A percentile compares a stretch with the other conserved stretches of the same genome.
phyloP scores from a whole-genome alignment of 2,888 invertebrate species.

The Gibbula magus region DNA sequence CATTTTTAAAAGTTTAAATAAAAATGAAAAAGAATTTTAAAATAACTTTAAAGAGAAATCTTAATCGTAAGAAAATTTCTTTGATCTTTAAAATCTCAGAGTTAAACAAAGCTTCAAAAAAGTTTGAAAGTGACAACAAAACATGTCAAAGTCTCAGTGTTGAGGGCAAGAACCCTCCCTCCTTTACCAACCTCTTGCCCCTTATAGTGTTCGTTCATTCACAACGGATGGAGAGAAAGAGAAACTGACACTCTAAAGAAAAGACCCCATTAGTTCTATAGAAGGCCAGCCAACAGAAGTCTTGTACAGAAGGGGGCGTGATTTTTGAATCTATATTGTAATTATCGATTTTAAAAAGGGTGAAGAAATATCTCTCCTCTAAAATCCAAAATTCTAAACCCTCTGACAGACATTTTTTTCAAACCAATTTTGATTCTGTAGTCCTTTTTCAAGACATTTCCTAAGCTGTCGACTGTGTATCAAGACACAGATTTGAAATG shows the following conservation, averaged over 20 bases:
- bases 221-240: background rate
- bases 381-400: background rate
- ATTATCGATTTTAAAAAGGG: background rate
- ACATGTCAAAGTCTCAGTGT: conserved; percentile 3
- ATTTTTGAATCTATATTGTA: conserved; percentile 15
- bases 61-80: background rate
- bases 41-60: background rate
- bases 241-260: background rate
- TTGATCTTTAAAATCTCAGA: background rate
- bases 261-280: background rate
- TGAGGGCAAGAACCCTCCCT: background rate
- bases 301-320: background rate
- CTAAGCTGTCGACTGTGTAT: background rate
- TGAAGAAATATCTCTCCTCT: background rate
- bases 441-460: background rate
- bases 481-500: background rate
- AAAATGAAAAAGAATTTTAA: background rate
- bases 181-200: background rate
- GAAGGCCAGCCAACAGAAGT: background rate
- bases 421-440: background rate
- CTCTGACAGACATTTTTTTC: conserved; percentile 9
- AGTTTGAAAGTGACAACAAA: background rate
- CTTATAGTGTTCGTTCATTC: background rate
- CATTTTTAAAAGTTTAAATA: too few relatives aligned
- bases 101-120: background rate